Evolutionary conservation across 2,113 vertebrate genomes (phyloP).

Genomic region (Psettodes erumei): DNA sequence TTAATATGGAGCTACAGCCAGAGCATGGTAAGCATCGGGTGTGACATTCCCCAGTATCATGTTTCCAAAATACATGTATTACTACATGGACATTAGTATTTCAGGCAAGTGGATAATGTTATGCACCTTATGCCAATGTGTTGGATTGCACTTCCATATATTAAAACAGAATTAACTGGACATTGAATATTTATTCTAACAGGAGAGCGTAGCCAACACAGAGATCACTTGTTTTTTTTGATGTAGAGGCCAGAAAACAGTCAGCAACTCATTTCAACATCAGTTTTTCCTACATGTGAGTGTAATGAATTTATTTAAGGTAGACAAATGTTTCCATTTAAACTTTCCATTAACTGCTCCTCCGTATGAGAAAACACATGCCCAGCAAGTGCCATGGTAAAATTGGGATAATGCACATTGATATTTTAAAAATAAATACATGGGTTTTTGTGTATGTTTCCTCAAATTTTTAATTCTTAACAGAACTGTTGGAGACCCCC

Average conservation of each 20-base stretch:
- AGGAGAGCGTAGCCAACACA: neutral
- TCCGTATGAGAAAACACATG: neutral
- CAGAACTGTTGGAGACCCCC: neutral
- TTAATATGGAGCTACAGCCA: neutral
- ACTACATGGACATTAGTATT: neutral
- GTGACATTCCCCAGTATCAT: no score
- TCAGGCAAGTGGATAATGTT: neutral
- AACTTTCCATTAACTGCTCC: neutral
- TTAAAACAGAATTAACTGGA: neutral
- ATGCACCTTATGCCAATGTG: neutral
- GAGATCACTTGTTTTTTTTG: neutral
- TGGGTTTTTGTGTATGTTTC: neutral
- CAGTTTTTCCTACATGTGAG: neutral
- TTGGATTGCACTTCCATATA: neutral
- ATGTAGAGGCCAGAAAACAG: neutral
- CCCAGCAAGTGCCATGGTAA: neutral
- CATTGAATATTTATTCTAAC: neutral
- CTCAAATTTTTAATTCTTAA: neutral
- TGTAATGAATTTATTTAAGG: neutral
- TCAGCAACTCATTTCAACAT: neutral
- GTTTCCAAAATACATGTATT: no score
- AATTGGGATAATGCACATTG: no score
- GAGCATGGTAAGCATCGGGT: no score
- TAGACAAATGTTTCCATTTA: neutral
- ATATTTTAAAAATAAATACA: no score